Evolutionary conservation across 2,888 invertebrate genomes (phyloP), one percentile per base, ranked within the genome.

Genomic region (Diarsia dahlii): DNA sequence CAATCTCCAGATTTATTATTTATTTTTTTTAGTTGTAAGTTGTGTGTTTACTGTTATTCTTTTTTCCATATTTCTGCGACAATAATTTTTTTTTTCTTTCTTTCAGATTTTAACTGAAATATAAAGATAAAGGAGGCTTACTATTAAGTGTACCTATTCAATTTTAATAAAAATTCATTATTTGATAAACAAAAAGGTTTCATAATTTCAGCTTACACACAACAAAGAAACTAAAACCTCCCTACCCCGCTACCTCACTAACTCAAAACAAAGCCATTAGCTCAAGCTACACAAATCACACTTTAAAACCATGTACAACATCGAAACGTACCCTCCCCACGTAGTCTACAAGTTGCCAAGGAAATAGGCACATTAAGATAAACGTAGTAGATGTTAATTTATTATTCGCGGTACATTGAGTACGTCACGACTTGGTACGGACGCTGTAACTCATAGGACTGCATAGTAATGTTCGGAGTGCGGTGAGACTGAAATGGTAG

Each of bases 371-470:
- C 94, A 92, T 94, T 94, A 90, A 94, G 94, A 95, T 94, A 94
- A 91, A 91, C 91, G 89, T 89, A 90, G 87, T 89, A 90, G 87
- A 94, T 92, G 93, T 93, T 94, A 95, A 95, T 95, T 94, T 93
- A 93, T 95, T 94, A 95, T 94, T 93, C 91, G 91, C 94, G 91
- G 91, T 84, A 94, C 95, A 95, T 95, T 95, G 92, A 94, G 90
- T 91, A 87, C 89, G 90, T 90, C 91, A 82, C 67, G 73, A 68
- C 88, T 89, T 86, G 86, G 87, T 82, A 88, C 87, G 87, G 78
- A 76, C 52, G 87, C 81, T 87, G 89, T 94, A 90, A 90, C 85
- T 94, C 93, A 93, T 89, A 85, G 82, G 82, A 89, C 84, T 91
- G 92, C 92, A 92, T 92, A 88, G 89, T 89, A 91, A 92, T 92